Conservation (phyloP, 2,888 invertebrate genomes). For the Agrenia bidenticulata region DNA sequence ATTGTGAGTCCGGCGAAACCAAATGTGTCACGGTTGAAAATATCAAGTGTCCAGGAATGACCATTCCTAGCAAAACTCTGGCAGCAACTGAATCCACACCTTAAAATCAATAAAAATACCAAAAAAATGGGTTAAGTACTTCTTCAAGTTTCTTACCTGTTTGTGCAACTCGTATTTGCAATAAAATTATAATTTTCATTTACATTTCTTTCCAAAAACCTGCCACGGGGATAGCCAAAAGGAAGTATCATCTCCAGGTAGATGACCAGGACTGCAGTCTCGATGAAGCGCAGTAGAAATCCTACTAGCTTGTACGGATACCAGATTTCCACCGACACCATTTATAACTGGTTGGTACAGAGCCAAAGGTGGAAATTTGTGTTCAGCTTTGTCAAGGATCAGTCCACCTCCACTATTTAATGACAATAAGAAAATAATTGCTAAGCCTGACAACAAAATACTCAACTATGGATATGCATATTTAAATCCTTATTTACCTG, state of each 20-base stretch:
- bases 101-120: constrained; percentile 26
- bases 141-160: neutral
- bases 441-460: too few species aligned
- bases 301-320: constrained; percentile 74
- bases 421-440: too few species aligned
- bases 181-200: neutral
- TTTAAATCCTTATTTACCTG: too few species aligned
- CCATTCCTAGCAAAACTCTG: constrained; percentile 55
- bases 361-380: constrained; percentile 68
- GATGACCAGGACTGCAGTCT: constrained; percentile 64
- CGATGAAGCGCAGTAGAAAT: constrained; percentile 73
- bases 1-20: constrained; percentile 40
- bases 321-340: constrained; percentile 78
- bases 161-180: neutral
- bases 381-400: constrained; percentile 71
- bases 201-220: constrained; percentile 45
- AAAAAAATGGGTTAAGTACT: too few species aligned
- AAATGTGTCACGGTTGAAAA: constrained; percentile 47
- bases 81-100: constrained; percentile 57
- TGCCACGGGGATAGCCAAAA: constrained; percentile 54
- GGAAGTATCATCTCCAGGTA: constrained; percentile 57
- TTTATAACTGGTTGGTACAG: constrained; percentile 82
- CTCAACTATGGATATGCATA: too few species aligned
- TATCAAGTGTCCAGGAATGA: constrained; percentile 48
- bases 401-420: constrained; percentile 69